These are phyloP conservation scores for Typhlichthys subterraneus DNA, from an alignment of 2,797 vertebrate species.

Conservation along the genomic window DNA sequence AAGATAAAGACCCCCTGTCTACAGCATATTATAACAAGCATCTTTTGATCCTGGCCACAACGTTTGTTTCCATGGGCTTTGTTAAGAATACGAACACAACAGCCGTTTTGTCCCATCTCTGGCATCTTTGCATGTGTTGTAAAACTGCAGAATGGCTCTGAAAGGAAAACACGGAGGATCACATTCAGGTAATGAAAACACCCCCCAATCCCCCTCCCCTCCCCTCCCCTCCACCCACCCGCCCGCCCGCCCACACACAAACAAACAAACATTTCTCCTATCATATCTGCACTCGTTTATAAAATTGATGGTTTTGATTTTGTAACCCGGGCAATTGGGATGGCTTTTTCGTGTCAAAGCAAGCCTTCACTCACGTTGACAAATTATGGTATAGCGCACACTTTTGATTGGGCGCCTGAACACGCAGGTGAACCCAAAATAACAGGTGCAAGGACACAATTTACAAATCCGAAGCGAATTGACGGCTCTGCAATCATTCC, in stretches of 20 bases:
- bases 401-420: background rate
- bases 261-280: background rate
- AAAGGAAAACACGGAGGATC: background rate
- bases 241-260: too few species aligned
- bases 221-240: background rate
- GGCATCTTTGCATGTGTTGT: background rate
- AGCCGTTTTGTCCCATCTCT: background rate
- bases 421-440: constrained; percentile 1
- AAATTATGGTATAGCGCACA: constrained; percentile 52
- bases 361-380: constrained; percentile 28
- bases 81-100: too few species aligned
- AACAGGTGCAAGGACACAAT: background rate
- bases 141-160: constrained; percentile 7
- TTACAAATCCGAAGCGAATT: background rate
- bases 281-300: constrained; percentile 31
- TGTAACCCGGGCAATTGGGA: constrained; percentile 25
- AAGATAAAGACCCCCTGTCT: too few species aligned
- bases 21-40: too few species aligned
- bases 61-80: too few species aligned
- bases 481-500: background rate
- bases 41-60: too few species aligned
- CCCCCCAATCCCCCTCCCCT: background rate
- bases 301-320: constrained; percentile 54
- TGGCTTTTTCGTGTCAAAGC: constrained; percentile 40
- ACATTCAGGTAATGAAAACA: constrained; percentile 18